Evolutionary conservation across 2,113 vertebrate species (phyloP), one percentile per base, ranked within the genome.

Genomic region (Rynchops niger): DNA sequence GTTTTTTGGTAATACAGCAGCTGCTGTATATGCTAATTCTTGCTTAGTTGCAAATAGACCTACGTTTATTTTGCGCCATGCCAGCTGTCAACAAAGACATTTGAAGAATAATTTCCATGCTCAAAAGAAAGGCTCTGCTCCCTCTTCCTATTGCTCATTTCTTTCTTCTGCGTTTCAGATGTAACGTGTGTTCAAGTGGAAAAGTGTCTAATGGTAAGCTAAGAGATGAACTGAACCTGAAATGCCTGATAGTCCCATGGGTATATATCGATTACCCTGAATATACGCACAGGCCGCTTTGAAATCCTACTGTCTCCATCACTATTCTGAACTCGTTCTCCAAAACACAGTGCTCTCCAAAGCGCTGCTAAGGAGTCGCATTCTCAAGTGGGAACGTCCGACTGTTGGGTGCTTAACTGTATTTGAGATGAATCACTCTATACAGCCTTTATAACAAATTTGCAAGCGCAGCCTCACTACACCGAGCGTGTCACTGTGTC

Each of bases 21-120:
- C 97, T 98, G 98, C 96, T 93, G 95, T 80, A 97, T 97, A 98
- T 98, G 98, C 97, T 97, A 97, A 98, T 98, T 97, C 95, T 96
- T 97, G 96, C 98, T 98, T 88, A 95, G 97, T 98, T 97, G 97
- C 97, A 98, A 98, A 98, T 85, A 97, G 97, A 95, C 96, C 95
- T 97, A 88, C 96, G 97, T 96, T 98, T 98, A 97, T 97, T 98
- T 96, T 97, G 97, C 96, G 90, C 96, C 96, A 96, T 2, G 36
- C 98, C 98, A 98, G 98, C 98, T 98, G 98, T 94, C 98, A 97
- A 96, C 96, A 98, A 95, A 98, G 97, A 92, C 95, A 95, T 97
- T 97, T 95, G 86, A 95, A 97, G 97, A 98, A 97, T 95, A 87
- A 96, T 95, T 93, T 95, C 97, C 93, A 86, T 78, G 90, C 92